Base-by-base conservation (phyloP, 2,113 vertebrate genomes). In the Daubentonia madagascariensis region DNA sequence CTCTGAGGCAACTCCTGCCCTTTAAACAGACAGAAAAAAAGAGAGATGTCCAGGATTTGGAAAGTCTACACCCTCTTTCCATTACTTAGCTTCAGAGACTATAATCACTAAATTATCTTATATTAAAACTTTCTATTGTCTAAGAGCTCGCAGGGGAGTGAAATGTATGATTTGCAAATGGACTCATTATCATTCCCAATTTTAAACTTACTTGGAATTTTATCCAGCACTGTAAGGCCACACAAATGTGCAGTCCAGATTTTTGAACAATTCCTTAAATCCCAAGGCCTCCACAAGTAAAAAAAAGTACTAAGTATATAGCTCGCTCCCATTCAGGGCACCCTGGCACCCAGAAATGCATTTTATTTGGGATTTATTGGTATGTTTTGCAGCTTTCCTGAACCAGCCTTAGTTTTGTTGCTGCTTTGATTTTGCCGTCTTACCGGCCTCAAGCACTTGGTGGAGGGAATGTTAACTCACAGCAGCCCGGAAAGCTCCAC, bases 91-190 rank as follows among this genome's bases (percentile, higher is more conserved):
- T 96, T 80, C 54, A 8, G 28, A 95, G 3, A 45, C 43, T 78
- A 57, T 93, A 92, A 98, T 96, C 73, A 76, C 76, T n/a, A 35
- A 97, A 96, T 86, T 89, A 35, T n/a, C 10, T 28, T 91, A 94
- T 75, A 52, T 43, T 94, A 68, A 97, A 96, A 89, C 18, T 70
- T 94, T 72, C 35, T 40, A 59, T 3, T 57, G 85, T 17, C 80
- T 92, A 92, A 70, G 73, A 16, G 54, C 8, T 40, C 72, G 32
- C n/a, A 93, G 7, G 8, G 67, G n/a, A 80, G 4, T 5, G 2
- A 50, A 16, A 67, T 7, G 28, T 6, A 6, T 0, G 67, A 35
- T 0, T 59, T 13, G 1, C 18, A 89, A 96, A 63, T 6, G 0
- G 4, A 72, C 35, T 45, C 79, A 96, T 22, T 89, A 1, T 2